These are phyloP conservation scores for Paraescarpia echinospica DNA, from an alignment of 1,140 invertebrate species.

Conservation along the genomic window DNA sequence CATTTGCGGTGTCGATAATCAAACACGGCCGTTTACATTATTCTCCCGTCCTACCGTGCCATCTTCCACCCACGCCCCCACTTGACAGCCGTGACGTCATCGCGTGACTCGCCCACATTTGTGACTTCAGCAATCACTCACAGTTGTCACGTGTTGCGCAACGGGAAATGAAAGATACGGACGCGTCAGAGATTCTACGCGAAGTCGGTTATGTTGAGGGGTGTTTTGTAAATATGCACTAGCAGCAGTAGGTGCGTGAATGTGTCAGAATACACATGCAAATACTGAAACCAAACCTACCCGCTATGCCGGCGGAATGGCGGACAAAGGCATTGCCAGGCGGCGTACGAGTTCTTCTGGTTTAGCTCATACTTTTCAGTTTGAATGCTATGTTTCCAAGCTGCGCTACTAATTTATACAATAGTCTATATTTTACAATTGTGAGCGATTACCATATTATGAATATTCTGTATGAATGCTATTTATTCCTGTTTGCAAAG, in stretches of 20 bases:
- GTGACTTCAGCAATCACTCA: neutral
- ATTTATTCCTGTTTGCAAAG: neutral
- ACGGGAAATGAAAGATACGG: neutral
- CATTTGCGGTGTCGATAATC: neutral
- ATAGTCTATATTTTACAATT: too few relatives aligned
- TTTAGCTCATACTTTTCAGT: neutral
- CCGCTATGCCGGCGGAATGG: neutral
- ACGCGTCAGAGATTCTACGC: neutral
- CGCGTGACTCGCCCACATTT: neutral
- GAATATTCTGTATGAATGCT: neutral
- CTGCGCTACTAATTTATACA: neutral
- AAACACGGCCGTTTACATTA: conserved; percentile 13
- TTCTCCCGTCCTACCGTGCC: neutral
- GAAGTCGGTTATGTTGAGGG: neutral
- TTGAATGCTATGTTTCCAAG: neutral
- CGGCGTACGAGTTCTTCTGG: neutral
- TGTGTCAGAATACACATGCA: neutral
- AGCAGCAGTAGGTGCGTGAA: neutral
- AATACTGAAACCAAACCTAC: neutral
- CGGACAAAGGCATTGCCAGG: neutral
- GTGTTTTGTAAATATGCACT: too few relatives aligned
- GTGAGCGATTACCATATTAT: neutral
- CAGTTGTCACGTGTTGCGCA: neutral
- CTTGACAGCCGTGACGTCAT: neutral
- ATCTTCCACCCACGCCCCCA: neutral